Conservation (phyloP, 2,888 invertebrate genomes). For the Drosophila melanosoma region DNA sequence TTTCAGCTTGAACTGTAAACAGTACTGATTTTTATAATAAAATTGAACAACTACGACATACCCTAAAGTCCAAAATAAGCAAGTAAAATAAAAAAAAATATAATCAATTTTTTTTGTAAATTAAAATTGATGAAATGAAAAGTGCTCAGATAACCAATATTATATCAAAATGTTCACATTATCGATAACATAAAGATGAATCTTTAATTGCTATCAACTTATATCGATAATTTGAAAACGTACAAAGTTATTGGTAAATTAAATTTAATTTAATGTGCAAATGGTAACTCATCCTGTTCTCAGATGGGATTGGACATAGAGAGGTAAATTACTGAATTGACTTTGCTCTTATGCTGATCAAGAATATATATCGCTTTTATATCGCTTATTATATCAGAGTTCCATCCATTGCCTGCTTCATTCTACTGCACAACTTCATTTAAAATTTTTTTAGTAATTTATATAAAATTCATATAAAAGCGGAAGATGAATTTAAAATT, state of each 20-base stretch:
- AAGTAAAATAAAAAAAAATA: no score
- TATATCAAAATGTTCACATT: not conserved
- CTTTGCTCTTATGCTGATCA: not conserved
- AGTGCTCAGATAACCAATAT: not conserved
- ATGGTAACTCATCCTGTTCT: not conserved
- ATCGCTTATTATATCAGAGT: not conserved
- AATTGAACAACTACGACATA: not conserved
- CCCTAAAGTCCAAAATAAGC: not conserved
- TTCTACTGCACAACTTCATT: not conserved
- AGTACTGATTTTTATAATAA: not conserved
- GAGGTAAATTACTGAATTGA: fast-evolving
- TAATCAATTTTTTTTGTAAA: not conserved
- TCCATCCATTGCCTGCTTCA: no score
- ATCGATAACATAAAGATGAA: not conserved
- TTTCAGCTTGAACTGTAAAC: not conserved
- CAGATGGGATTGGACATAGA: not conserved
- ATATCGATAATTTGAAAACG: not conserved
- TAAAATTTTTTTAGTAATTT: not conserved
- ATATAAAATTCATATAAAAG: not conserved
- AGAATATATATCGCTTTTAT: not conserved
- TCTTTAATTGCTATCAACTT: not conserved
- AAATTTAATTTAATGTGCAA: not conserved
- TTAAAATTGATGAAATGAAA: not conserved
- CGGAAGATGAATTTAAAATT: no score
- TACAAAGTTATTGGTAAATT: not conserved